Evolutionary conservation across 2,888 invertebrate genomes (phyloP), one percentile per base, ranked within the genome.

Genomic region (Epirrhoe alternata): DNA sequence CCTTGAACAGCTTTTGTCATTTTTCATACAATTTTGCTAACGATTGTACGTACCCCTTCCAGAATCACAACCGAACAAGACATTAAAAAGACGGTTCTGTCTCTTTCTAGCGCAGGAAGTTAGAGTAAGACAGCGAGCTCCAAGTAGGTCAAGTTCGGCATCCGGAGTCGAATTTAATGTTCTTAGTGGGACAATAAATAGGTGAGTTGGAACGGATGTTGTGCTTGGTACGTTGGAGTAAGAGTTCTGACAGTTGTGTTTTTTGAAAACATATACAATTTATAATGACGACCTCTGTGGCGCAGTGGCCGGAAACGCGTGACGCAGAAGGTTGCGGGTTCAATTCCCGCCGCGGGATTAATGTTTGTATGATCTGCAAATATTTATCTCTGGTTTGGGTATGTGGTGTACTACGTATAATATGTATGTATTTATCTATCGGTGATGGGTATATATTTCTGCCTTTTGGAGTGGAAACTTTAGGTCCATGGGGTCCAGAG

Each of bases 141-240:
- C 70, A 86, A 83, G 73, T 84, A 71, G 86, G 86, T 86, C 86
- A 87, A 86, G 86, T 85, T 87, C 85, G 81, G 66, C 83, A 84
- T 82, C 80, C 82, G 82, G 78, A 73, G 77, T 77, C 71, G 71
- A 78, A 77, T 81, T 82, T 80, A 80, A 77, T 76, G 78, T 78
- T 77, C 78, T 72, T 64, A 82, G 77, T 83, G 84, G 72, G 73
- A 74, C 76, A 77, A 80, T 83, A 82, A 82, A 81, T 81, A 81
- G 62, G 62, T 56, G 62, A 55, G 55, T 51, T 17, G 56, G 51
- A 42, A n/a, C 53, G 54, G 49, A 6, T 24, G 55, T 30, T 38
- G 30, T 16, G 30, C 42, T 10, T 1, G 16, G 47, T 5, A 10
- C 16, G 33, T 57, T 31, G 6, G 16, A 49, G 10, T 14, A 30